These are phyloP conservation scores for Mesorhabditis sp. DNA, from an alignment of 2,888 invertebrate species.

Conservation along the genomic window DNA sequence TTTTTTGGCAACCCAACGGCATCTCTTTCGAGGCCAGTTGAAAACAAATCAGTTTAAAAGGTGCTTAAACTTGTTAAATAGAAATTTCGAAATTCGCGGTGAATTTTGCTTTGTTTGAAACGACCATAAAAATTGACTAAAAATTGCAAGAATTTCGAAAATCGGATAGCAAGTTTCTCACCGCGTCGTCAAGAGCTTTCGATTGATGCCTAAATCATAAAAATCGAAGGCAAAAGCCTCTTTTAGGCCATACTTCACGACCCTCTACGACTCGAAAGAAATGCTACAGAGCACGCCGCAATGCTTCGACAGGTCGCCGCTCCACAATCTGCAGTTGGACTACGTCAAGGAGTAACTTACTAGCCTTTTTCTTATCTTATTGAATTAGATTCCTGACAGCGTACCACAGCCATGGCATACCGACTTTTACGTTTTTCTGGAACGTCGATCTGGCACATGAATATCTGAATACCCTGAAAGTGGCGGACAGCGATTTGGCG, in stretches of 20 bases:
- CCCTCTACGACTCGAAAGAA: not conserved
- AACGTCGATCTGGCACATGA: conserved; percentile 2
- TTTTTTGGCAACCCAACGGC: no score
- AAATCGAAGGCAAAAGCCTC: no score
- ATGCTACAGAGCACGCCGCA: not conserved
- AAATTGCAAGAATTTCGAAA: no score
- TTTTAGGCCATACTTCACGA: not conserved
- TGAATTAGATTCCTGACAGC: not conserved
- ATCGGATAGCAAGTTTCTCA: no score
- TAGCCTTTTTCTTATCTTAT: not conserved
- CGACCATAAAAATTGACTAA: no score
- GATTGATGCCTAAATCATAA: no score
- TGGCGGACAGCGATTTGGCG: not conserved
- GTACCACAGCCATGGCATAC: not conserved
- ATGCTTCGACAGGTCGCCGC: not conserved
- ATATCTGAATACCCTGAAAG: not conserved
- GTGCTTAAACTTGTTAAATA: not conserved
- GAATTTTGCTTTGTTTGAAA: no score
- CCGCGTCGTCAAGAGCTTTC: no score
- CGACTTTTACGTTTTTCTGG: not conserved
- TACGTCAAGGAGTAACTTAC: not conserved
- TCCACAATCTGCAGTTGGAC: not conserved
- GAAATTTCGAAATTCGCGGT: no score
- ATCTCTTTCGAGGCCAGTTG: no score
- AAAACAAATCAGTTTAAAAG: no score